These are phyloP conservation scores for Zaprionus obscuricornis DNA, from an alignment of 2,888 invertebrate species.

Conservation along the genomic window DNA sequence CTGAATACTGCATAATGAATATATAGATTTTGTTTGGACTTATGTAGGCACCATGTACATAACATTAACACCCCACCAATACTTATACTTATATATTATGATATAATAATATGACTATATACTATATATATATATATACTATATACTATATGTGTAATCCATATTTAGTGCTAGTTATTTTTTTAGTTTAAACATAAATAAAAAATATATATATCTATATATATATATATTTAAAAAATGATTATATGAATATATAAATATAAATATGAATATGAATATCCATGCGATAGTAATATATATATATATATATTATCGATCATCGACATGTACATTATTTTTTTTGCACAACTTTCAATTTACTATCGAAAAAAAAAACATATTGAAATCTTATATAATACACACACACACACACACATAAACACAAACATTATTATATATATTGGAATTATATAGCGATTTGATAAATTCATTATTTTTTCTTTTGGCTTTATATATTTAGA, in stretches of 20 bases:
- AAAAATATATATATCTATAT: conserved; percentile 17
- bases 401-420: too few relatives aligned
- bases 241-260: conserved; percentile 14
- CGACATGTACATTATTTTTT: conserved; percentile 52
- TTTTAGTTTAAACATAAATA: conserved; percentile 29
- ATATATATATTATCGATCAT: conserved; percentile 27
- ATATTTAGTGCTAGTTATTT: conserved; percentile 35
- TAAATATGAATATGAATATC: too few relatives aligned
- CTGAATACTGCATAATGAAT: neutral
- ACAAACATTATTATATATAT: too few relatives aligned
- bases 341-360: conserved; percentile 49
- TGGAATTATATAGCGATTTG: too few relatives aligned
- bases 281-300: too few relatives aligned
- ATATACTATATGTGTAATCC: conserved; percentile 17
- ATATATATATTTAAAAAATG: conserved; percentile 11
- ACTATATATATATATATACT: conserved; percentile 8
- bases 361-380: conserved; percentile 10
- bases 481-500: too few relatives aligned
- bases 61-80: conserved; percentile 75
- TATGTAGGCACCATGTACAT: conserved; percentile 68
- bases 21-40: conserved; percentile 42
- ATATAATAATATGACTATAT: neutral
- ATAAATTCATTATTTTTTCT: too few relatives aligned
- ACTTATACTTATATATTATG: conserved; percentile 41
- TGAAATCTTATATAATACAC: too few relatives aligned